Evolutionary conservation across 2,113 vertebrate genomes (phyloP).

Genomic region (Charadrius vociferus): DNA sequence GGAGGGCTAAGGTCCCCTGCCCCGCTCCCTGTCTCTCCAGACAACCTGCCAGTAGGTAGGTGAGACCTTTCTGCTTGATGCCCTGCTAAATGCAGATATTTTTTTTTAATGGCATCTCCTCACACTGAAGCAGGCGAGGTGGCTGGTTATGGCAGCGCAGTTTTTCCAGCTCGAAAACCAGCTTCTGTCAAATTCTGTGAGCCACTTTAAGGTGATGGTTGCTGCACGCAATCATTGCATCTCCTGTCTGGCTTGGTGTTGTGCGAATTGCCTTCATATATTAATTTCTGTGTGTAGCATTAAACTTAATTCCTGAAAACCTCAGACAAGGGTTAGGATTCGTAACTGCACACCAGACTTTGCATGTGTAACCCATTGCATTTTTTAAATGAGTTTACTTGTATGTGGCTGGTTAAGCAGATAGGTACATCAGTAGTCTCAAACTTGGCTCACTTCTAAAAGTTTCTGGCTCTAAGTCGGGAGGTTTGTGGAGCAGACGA

Average conservation of each 20-base stretch:
- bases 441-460: background rate
- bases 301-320: background rate
- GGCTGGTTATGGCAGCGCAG: background rate
- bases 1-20: background rate
- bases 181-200: background rate
- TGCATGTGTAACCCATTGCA: accelerated
- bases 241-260: accelerated
- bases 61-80: background rate
- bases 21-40: background rate
- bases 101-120: background rate
- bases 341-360: background rate
- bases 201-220: background rate
- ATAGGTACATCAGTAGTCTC: background rate
- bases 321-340: background rate
- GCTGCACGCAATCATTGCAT: background rate
- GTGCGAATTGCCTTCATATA: background rate
- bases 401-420: background rate
- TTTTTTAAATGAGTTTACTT: background rate
- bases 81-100: background rate
- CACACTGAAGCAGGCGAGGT: background rate
- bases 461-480: background rate
- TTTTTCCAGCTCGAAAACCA: background rate
- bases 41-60: background rate
- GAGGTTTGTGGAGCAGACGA: background rate
- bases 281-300: background rate